Base-by-base conservation (phyloP, 1,140 invertebrate species). In the Leptestheria dahalacensis region DNA sequence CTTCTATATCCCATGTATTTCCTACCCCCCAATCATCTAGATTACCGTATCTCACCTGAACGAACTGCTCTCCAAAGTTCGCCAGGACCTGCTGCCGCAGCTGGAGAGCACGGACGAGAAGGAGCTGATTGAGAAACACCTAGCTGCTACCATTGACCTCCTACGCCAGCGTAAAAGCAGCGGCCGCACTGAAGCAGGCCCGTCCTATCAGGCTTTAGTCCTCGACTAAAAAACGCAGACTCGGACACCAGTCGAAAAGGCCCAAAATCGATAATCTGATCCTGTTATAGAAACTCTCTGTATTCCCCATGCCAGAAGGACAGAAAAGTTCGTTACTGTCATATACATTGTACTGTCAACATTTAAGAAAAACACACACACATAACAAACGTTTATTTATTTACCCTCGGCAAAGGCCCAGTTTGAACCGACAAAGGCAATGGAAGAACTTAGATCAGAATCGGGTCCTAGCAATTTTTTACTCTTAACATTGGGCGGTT, bases 101-200 rank as follows among this genome's bases (percentile, higher is more conserved):
- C 75, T 97, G 33, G 94, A 97, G 69, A 55, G 21, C n/a, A 29
- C 53, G 23, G 53, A 55, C 26, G 94, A 97, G 72, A 90, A 90
- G 1, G 92, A 97, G 68, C 91, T 96, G 73, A 94, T 97, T 62
- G 88, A 88, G 57, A 91, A 91, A 69, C 91, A 97, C 73, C 92
- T 95, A 71, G 83, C 83, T 63, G 91, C 91, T 69, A 91, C 88
- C 0, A 70, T 92, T 61, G 83, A 86, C 60, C 87, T 91, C 70
- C 74, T 91, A 51, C 69, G 71, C 64, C 72, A 72, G 57, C 73
- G 82, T 61, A 77, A 41, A 15, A 41, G 15, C 6, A 41, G 15
- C 15, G 6, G 6, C 15, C 33, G 6, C 6, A 41, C 6, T 15
- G 33, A 41, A 9, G 6, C 33, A 15, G 33, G 33, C 15, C 33